A percentile compares a stretch with the other conserved stretches of the same genome.
These are phyloP conservation scores for Temnothorax longispinosus DNA, from an alignment of 1,140 invertebrate species.

Conservation along the genomic window DNA sequence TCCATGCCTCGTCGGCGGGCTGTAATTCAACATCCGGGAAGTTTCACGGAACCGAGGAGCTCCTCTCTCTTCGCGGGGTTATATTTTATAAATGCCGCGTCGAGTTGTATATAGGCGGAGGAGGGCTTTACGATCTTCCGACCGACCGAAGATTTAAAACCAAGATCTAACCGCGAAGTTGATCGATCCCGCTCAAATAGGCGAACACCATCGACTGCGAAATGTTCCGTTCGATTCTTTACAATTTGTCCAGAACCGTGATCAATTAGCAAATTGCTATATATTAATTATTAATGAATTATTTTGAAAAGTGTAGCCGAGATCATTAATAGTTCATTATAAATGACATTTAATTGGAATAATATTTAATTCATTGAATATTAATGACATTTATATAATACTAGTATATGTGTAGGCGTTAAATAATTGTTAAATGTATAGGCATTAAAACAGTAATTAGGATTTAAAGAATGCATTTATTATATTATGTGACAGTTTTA, in stretches of 20 bases:
- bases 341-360: background rate
- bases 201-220: background rate
- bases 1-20: background rate
- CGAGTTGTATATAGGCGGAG: constrained; percentile 3
- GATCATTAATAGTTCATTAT: background rate
- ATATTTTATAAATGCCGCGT: constrained; percentile 6
- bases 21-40: constrained; percentile 26
- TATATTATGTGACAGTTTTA: background rate
- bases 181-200: background rate
- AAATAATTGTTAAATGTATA: background rate
- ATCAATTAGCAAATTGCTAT: background rate
- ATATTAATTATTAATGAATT: background rate
- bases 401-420: background rate
- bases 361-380: background rate
- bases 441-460: background rate
- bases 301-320: background rate
- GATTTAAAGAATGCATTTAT: background rate
- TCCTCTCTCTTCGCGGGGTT: constrained; percentile 10
- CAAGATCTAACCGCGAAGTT: background rate
- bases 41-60: constrained; percentile 4
- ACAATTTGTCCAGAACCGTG: background rate
- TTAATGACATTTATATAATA: background rate
- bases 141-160: background rate
- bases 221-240: background rate
- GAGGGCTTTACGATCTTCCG: background rate